phyloP scores from a whole-genome alignment of 2,888 invertebrate species.

The Dusona sp. region DNA sequence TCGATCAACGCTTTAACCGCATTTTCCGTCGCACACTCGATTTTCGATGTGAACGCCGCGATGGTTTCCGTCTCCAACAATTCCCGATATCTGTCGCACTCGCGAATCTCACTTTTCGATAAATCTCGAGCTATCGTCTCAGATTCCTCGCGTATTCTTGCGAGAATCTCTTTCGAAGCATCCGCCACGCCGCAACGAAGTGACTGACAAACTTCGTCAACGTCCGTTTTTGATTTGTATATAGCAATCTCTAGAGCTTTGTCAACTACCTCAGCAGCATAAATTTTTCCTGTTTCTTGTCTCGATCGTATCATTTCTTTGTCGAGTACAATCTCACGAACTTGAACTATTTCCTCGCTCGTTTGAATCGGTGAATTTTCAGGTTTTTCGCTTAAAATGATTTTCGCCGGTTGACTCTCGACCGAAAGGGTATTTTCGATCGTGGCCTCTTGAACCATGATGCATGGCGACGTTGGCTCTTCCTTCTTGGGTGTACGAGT shows the following conservation, averaged over 20 bases:
- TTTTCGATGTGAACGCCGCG: constrained; percentile 79
- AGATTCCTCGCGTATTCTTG: constrained; percentile 80
- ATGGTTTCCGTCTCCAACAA: constrained; percentile 79
- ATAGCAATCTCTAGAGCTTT: constrained; percentile 83
- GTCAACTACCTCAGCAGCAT: constrained; percentile 83
- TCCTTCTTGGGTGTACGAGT: constrained; percentile 47
- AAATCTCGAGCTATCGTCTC: constrained; percentile 77
- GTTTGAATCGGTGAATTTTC: neutral
- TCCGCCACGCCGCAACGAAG: constrained; percentile 80
- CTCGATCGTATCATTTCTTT: constrained; percentile 73
- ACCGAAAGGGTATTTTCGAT: neutral
- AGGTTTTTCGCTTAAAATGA: neutral
- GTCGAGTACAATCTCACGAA: constrained; percentile 67
- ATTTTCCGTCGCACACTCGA: constrained; percentile 83
- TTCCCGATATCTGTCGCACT: constrained; percentile 76
- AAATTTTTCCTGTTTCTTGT: constrained; percentile 79
- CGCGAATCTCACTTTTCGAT: neutral
- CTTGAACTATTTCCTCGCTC: neutral
- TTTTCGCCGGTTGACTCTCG: constrained; percentile 11
- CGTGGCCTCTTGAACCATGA: neutral
- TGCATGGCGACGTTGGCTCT: neutral
- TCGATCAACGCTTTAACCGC: constrained; percentile 83
- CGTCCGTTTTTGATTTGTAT: constrained; percentile 83
- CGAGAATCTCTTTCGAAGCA: constrained; percentile 81
- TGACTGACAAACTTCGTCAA: constrained; percentile 83